Conservation (phyloP, 2,797 vertebrate species). For the Karalla daura region DNA sequence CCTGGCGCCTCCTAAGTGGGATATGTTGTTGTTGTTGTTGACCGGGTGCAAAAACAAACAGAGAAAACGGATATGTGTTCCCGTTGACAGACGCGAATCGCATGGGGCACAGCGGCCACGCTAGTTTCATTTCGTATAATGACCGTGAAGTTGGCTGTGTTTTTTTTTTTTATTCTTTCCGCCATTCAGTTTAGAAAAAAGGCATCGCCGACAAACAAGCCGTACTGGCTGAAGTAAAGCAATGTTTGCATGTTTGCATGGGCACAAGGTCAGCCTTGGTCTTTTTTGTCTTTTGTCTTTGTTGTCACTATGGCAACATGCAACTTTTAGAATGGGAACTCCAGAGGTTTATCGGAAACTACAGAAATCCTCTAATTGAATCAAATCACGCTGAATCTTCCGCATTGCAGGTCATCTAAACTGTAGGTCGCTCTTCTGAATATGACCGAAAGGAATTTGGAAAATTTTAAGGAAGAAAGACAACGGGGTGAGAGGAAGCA, state of each 20-base stretch:
- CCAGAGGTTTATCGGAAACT: too few species aligned
- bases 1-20: background rate
- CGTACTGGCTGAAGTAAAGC: too few species aligned
- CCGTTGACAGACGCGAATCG: background rate
- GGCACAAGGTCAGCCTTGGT: too few species aligned
- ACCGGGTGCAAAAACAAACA: background rate
- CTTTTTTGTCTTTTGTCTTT: too few species aligned
- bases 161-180: background rate
- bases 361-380: too few species aligned
- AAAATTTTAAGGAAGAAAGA: constrained; percentile 32
- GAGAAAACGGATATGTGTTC: constrained; percentile 29
- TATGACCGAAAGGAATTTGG: background rate
- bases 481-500: constrained; percentile 10
- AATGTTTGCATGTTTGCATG: too few species aligned
- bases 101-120: background rate
- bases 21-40: constrained; percentile 5
- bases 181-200: background rate
- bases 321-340: too few species aligned
- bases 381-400: background rate
- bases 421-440: background rate
- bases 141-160: background rate
- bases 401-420: constrained; percentile 1
- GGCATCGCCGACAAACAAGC: background rate
- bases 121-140: background rate
- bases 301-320: too few species aligned